These are phyloP conservation scores for cat (Felis catus) DNA, from an alignment of 2,113 vertebrate species.

Conservation along the genomic window F.catus_Fca126_mat1.0 CM031416.1:96553001-96553500, in stretches of 20 bases:
- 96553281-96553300: background rate
- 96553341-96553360: conserved; percentile 32
- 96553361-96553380: background rate
- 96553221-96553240: background rate
- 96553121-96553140: background rate
- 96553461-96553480: background rate
- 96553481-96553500: conserved; percentile 66
- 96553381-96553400: conserved; percentile 1
- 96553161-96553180: conserved; percentile 23
- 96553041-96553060: background rate
- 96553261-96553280: background rate
- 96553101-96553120: conserved; percentile 27
- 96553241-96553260: conserved; percentile 1
- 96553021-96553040: conserved; percentile 55
- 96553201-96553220: conserved; percentile 26
- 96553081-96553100: background rate
- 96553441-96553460: conserved; percentile 61
- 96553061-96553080: background rate
- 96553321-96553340: conserved; percentile 21
- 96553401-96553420: background rate
- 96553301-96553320: conserved; percentile 12
- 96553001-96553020: conserved; percentile 30
- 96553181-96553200: conserved; percentile 21
- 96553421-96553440: conserved; percentile 50
- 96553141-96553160: background rate